phyloP scores from a whole-genome alignment of 2,113 vertebrate genomes.

The Ascaphus truei region DNA sequence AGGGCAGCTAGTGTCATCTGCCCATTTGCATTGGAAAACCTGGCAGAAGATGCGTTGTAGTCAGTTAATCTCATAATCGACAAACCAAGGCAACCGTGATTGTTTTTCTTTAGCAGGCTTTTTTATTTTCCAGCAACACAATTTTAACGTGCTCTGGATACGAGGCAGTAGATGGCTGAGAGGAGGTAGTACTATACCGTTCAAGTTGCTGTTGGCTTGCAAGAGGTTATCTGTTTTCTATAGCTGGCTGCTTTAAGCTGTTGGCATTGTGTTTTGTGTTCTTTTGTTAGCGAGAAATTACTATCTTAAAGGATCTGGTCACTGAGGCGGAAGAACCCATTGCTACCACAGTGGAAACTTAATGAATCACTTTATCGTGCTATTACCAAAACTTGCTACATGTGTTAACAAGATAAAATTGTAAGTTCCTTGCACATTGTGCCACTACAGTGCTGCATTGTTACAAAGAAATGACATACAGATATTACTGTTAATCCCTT shows the following conservation, averaged over 20 bases:
- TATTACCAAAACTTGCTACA: no score
- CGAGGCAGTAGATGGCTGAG: conserved; percentile 21
- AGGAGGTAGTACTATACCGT: conserved; percentile 1
- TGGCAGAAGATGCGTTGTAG: not conserved
- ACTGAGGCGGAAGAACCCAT: not conserved
- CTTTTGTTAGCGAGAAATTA: conserved; percentile 13
- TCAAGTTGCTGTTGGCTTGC: not conserved
- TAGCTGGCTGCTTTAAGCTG: conserved; percentile 6
- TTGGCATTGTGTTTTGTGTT: conserved; percentile 16
- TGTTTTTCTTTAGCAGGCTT: no score
- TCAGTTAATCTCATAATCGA: not conserved
- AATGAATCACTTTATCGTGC: no score
- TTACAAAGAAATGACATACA: no score
- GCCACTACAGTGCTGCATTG: no score
- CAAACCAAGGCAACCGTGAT: no score
- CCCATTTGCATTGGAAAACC: not conserved
- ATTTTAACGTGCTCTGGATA: not conserved
- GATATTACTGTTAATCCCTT: no score
- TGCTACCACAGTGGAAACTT: not conserved
- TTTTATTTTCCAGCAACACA: no score
- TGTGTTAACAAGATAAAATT: no score
- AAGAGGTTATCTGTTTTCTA: conserved; percentile 5
- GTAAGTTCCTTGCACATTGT: no score
- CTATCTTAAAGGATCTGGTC: not conserved
- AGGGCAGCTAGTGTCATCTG: not conserved